Evolutionary conservation across 2,797 vertebrate species (phyloP).

Genomic region (Siniperca undulata): DNA sequence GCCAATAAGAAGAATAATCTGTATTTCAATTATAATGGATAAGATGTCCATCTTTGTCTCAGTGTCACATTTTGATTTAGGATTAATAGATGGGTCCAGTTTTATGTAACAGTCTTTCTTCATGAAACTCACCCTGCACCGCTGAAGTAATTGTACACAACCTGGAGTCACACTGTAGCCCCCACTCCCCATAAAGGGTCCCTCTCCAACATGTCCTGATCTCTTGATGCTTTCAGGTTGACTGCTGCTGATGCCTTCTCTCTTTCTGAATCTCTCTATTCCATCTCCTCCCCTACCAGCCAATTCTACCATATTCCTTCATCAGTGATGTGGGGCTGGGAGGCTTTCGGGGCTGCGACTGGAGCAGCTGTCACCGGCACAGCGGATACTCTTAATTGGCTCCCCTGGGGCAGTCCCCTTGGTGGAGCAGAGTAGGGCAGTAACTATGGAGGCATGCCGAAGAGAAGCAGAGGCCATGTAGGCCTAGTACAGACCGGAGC

Average conservation of each 20-base stretch:
- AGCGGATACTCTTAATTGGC: constrained; percentile 77
- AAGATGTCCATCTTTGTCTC: neutral
- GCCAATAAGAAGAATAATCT: neutral
- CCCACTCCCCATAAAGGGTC: neutral
- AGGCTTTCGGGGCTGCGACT: constrained; percentile 57
- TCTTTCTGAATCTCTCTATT: constrained; percentile 28
- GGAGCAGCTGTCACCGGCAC: constrained; percentile 72
- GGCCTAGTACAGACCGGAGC: neutral
- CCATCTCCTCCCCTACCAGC: constrained; percentile 18
- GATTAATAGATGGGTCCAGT: neutral
- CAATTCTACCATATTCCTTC: constrained; percentile 46
- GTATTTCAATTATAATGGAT: neutral
- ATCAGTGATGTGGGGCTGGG: constrained; percentile 57
- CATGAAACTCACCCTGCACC: neutral
- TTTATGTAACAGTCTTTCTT: neutral
- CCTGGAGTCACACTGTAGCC: neutral
- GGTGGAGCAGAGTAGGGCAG: constrained; percentile 58
- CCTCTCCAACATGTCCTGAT: neutral
- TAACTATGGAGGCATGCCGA: constrained; percentile 47
- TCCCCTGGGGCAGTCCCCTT: constrained; percentile 64
- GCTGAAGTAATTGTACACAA: constrained; percentile 4
- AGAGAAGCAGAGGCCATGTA: constrained; percentile 39
- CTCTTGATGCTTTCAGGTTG: constrained; percentile 46
- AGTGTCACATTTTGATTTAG: neutral
- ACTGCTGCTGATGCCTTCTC: constrained; percentile 41